Evolutionary conservation across 2,888 invertebrate species (phyloP), one percentile per base, ranked within the genome.

Genomic region (Perizoma affinitatum): DNA sequence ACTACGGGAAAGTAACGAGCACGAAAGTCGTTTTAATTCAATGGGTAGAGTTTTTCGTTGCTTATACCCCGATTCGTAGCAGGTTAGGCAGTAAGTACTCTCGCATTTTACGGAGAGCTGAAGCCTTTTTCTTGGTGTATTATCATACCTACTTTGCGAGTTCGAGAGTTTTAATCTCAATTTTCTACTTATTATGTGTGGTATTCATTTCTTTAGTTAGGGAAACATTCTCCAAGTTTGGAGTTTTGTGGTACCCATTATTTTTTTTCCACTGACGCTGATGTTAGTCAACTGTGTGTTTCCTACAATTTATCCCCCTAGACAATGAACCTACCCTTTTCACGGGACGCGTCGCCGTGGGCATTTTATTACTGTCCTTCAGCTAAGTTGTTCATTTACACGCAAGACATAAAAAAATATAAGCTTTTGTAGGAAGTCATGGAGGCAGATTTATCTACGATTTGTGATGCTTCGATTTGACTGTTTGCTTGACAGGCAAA

Each of bases 11-110:
- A 58, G 65, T 59, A 68, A 65, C 63, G 53, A 58, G 67, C 66
- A 66, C 68, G 66, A 61, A 70, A 65, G 65, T 60, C 63, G 61
- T 62, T 73, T 72, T 70, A 73, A 68, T 69, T 69, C 71, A 69
- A 71, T 72, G 72, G 67, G 61, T 52, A 59, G 61, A 67, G 59
- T 60, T 64, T 64, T 66, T 66, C 56, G 47, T 5, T 43, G 48
- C 36, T 38, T 6, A 7, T 38, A 38, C 7, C 22, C 54, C 44
- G 61, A 61, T 66, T 62, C 61, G 63, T 59, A 56, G 53, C 46
- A 54, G 60, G 51, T 58, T 49, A 58, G 56, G 57, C 22, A 43
- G 43, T 7, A 43, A 22, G 43, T 52, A 54, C 49, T 58, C 57
- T 58, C 61, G 59, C 50, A 51, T 60, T 63, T 61, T 61, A 54